Evolutionary conservation across 2,797 vertebrate species (phyloP).

Genomic region (Salarias fasciatus): DNA sequence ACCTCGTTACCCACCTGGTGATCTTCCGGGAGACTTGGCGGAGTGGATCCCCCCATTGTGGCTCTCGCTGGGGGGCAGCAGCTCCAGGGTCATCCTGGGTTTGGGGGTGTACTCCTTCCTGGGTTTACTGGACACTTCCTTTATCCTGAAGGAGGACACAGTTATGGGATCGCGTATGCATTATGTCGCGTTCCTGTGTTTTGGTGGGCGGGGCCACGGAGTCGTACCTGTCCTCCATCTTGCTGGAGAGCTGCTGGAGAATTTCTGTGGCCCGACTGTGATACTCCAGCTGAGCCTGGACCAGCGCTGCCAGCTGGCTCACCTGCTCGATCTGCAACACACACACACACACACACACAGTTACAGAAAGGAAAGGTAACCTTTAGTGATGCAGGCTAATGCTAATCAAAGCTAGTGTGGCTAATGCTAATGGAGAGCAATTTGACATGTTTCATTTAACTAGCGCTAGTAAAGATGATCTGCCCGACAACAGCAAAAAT

Average conservation of each 20-base stretch:
- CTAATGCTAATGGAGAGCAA: too few relatives aligned
- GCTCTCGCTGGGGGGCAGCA: slow-evolving; percentile 86
- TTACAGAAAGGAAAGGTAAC: too few relatives aligned
- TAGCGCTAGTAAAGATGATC: too few relatives aligned
- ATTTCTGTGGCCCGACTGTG: slow-evolving; percentile 94
- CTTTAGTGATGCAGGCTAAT: too few relatives aligned
- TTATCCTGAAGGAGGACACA: slow-evolving; percentile 83
- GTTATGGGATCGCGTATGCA: too few relatives aligned
- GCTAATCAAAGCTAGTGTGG: too few relatives aligned
- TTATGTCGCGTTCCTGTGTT: too few relatives aligned
- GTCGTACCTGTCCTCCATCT: slow-evolving; percentile 92
- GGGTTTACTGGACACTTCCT: slow-evolving; percentile 89
- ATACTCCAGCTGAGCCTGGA: slow-evolving; percentile 95
- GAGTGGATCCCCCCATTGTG: slow-evolving; percentile 91
- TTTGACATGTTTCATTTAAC: too few relatives aligned
- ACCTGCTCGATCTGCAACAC: slow-evolving; percentile 94
- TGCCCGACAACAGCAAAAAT: too few relatives aligned
- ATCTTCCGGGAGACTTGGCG: slow-evolving; percentile 87
- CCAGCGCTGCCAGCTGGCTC: slow-evolving; percentile 94
- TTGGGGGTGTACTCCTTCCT: slow-evolving; percentile 92
- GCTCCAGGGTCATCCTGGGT: slow-evolving; percentile 91
- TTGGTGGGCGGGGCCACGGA: too few relatives aligned
- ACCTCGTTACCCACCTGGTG: slow-evolving; percentile 85
- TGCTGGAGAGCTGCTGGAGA: slow-evolving; percentile 92
- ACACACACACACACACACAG: slow-evolving; percentile 23